Evolutionary conservation across 2,888 invertebrate genomes (phyloP), one percentile per base, ranked within the genome.

Genomic region (Coecobrya sp.): DNA sequence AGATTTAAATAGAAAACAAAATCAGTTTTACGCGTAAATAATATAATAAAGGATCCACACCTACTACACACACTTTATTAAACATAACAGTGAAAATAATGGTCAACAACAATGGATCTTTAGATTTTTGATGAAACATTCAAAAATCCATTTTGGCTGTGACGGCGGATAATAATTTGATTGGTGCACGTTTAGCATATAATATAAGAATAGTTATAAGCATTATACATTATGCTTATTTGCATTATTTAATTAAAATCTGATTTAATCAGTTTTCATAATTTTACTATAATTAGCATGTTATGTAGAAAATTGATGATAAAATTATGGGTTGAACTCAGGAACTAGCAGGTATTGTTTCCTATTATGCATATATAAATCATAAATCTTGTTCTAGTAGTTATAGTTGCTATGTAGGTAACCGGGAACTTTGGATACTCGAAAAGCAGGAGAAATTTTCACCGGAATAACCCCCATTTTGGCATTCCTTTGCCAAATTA

Each of bases 141-240:
- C 81, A 79, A 92, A 86, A 93, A 93, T 93, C 93, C 89, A 92
- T 89, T 93, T 92, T 94, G 94, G 95, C 95, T 95, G 95, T 95
- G 95, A 94, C 95, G 90, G 93, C 90, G 94, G 95, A 94, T 94
- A 95, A 95, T 95, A 95, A 94, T 93, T 94, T 89, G 86, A 93
- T 93, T 93, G 94, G 94, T 94, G 94, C 94, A 94, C 94, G 89
- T 62, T 62, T n/a, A 82, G 82, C 2, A n/a, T 52, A 0, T 76
- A 42, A 76, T 52, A 0, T 76, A 42, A 76, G 73, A 22, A n/a
- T 68, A 73, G 19, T 11, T 11, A 68, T 68, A 30, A 27, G 3
- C 36, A 36, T 36, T 36, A 36, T 7, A 36, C 7, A 36, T 70
- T 27, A 10, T 27, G n/a, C n/a, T 19, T 86, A 27, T 73, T 16